Conservation (phyloP, 2,888 invertebrate genomes). For the Netelia fuscicornis region DNA sequence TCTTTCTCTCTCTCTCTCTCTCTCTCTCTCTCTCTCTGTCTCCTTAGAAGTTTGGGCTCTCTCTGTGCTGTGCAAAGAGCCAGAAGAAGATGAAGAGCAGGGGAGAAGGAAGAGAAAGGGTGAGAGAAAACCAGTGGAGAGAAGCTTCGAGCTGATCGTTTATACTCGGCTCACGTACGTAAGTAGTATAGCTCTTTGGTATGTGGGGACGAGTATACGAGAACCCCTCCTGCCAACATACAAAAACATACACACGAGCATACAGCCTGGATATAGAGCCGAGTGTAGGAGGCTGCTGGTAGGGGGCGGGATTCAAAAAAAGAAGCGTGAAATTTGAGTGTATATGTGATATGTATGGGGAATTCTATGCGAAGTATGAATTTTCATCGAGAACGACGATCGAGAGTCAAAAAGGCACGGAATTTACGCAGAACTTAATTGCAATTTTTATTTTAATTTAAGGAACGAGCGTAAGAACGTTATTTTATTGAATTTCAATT, state of each 20-base stretch:
- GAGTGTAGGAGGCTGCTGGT: slow-evolving; percentile 1
- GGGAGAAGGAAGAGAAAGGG: slow-evolving; percentile 21
- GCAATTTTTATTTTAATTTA: too few species aligned
- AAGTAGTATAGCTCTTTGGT: slow-evolving; percentile 67
- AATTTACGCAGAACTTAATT: too few species aligned
- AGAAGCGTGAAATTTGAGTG: slow-evolving; percentile 47
- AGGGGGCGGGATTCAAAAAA: slow-evolving; percentile 11
- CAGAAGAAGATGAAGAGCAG: slow-evolving; percentile 36
- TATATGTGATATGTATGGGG: slow-evolving; percentile 33
- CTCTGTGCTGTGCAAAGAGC: slow-evolving; percentile 30
- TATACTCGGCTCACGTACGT: slow-evolving; percentile 67
- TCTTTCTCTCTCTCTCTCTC: slow-evolving; percentile 27
- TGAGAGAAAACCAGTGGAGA: slow-evolving; percentile 21
- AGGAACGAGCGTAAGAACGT: too few species aligned
- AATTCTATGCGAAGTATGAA: too few species aligned
- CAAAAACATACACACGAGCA: slow-evolving; percentile 11
- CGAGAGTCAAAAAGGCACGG: too few species aligned
- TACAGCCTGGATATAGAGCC: slow-evolving; percentile 27
- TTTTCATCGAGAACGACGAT: too few species aligned
- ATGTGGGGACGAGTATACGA: slow-evolving; percentile 61
- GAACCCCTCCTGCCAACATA: slow-evolving; percentile 14
- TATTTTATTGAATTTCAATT: too few species aligned
- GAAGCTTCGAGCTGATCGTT: slow-evolving; percentile 63
- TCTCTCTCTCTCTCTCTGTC: slow-evolving; percentile 6
- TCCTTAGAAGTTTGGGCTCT: slow-evolving; percentile 30